Evolutionary conservation across 2,888 invertebrate species (phyloP).

Genomic region (Beris morrisii): DNA sequence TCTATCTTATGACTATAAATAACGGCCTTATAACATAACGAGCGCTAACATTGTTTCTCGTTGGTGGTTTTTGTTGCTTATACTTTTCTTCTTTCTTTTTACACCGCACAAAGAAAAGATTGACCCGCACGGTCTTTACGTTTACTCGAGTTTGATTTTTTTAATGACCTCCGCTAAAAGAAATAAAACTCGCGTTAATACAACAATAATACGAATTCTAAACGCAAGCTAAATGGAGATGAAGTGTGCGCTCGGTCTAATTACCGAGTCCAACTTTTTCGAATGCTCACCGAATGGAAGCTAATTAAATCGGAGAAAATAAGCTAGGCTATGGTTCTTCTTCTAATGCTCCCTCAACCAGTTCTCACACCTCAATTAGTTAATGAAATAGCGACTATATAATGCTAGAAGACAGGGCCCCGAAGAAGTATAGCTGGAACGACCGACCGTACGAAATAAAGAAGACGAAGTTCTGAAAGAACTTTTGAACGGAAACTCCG

Average conservation of each 20-base stretch:
- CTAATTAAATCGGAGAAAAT: conserved; percentile 25
- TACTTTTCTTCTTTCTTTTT: conserved; percentile 4
- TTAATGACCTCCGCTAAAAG: conserved; percentile 28
- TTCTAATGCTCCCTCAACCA: neutral
- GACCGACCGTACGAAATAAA: neutral
- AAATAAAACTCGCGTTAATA: conserved; percentile 29
- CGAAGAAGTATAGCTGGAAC: neutral
- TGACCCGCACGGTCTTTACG: neutral
- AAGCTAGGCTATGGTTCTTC: neutral
- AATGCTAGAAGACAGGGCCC: conserved; percentile 7
- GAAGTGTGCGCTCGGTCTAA: conserved; percentile 28
- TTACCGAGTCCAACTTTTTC: conserved; percentile 17
- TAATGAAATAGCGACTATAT: conserved; percentile 1
- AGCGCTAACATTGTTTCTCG: neutral
- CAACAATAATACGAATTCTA: conserved; percentile 27
- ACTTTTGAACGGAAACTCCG: conserved; percentile 20
- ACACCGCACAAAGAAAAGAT: conserved; percentile 22
- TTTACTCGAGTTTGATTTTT: conserved; percentile 13
- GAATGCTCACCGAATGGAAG: conserved; percentile 16
- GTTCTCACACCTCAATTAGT: conserved; percentile 32
- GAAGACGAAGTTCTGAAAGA: neutral
- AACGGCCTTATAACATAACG: conserved; percentile 24
- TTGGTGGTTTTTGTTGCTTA: conserved; percentile 1
- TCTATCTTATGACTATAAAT: conserved; percentile 28
- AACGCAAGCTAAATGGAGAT: conserved; percentile 21